These are phyloP conservation scores for Brachyptera risi DNA, from an alignment of 2,888 invertebrate genomes.

Conservation along the genomic window DNA sequence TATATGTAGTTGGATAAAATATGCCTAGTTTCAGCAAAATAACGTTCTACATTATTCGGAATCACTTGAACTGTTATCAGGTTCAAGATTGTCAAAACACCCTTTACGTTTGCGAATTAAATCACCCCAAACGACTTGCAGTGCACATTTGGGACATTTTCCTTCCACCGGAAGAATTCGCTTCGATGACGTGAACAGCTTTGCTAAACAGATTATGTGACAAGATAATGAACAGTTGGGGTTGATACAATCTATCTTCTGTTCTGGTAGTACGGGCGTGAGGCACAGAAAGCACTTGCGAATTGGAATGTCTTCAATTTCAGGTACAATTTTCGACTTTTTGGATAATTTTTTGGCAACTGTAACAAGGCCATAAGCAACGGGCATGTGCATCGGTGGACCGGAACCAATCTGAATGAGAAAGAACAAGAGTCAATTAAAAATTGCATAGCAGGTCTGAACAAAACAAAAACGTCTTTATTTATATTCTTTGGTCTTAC, in stretches of 20 bases:
- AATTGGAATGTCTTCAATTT: neutral
- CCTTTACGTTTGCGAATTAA: conserved; percentile 5
- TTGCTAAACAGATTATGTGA: neutral
- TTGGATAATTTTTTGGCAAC: neutral
- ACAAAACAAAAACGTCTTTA: neutral
- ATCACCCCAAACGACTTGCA: neutral
- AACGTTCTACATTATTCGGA: no score
- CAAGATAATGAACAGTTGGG: neutral
- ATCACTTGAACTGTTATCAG: no score
- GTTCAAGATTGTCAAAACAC: no score
- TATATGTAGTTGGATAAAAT: no score
- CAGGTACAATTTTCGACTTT: no score
- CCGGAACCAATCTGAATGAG: conserved; percentile 43
- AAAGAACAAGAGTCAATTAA: neutral
- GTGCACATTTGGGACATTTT: neutral
- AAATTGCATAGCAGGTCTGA: no score
- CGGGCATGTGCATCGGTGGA: conserved; percentile 78
- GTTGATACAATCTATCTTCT: neutral
- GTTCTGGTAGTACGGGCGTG: neutral
- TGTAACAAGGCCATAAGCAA: conserved; percentile 66
- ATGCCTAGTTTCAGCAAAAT: no score
- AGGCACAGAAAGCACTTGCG: neutral
- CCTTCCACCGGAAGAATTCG: neutral
- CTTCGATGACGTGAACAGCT: neutral
- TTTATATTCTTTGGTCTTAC: conserved; percentile 43